Base-by-base conservation (phyloP, 2,888 invertebrate species). In the Minunthozetes semirufus region DNA sequence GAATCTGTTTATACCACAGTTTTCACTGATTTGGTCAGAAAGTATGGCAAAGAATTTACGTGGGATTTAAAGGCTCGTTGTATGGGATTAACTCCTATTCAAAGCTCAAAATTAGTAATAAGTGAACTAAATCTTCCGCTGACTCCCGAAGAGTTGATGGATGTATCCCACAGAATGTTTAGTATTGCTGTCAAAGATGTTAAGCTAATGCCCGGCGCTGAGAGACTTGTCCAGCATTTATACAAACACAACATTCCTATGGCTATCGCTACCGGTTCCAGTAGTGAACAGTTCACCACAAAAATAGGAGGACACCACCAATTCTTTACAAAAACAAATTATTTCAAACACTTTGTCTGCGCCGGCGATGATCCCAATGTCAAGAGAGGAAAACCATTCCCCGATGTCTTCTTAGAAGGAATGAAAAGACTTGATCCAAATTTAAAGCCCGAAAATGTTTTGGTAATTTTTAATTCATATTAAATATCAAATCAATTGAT, bases 241-340 rank as follows among this genome's bases (percentile, higher is more conserved):
- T 86, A 90, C 80, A 84, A 86, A 72, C 86, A 89, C 29, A 87
- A 88, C 72, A 86, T 94, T n/a, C 94, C 94, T 0, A 89, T 94
- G 73, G 91, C 92, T 0, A 85, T 95, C 73, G 95, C 94, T 9
- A 94, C 94, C 0, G 93, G 94, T 15, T 92, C 93, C 1, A 87
- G 89, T 66, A 85, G 86, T 42, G 86, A 88, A 33, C 89, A 89
- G 79, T 92, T 89, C 72, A 85, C 88, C 9, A 83, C 91, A 0
- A 92, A 92, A 85, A 86, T 88, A 1, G 84, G 85, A 0, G 83
- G 87, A 6, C 86, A 90, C 80, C 84, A 85, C 11, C 70, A 75
- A 11, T 53, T 75, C 19, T 76, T 76, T 42, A 38, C 25, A 59
- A 33, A 61, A 19, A 82, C 87, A 87, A 82, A 88, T 27, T 82